These are phyloP conservation scores for Hydrozoanthus gracilis DNA, from an alignment of 92 coral and sea anemone genomes.

Conservation along the genomic window DNA sequence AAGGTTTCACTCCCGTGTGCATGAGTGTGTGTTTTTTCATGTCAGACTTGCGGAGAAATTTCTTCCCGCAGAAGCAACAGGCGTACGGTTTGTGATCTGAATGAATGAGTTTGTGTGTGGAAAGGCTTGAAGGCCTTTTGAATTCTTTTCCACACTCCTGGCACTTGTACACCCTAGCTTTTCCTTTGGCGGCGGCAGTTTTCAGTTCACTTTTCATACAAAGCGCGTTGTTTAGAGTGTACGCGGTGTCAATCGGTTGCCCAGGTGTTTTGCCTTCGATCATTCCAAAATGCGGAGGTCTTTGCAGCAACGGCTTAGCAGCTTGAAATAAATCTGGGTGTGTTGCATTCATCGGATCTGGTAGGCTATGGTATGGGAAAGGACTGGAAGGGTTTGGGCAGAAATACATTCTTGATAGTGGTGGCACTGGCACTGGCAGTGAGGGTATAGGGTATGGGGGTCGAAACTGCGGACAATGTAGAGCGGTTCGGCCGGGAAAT, in stretches of 20 bases:
- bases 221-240: not conserved
- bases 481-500: slow-evolving; percentile 38
- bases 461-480: slow-evolving; percentile 27
- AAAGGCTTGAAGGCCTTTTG: slow-evolving; percentile 88
- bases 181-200: slow-evolving; percentile 36
- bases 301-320: slow-evolving; percentile 29
- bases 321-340: slow-evolving; percentile 12
- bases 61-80: slow-evolving; percentile 82
- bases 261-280: slow-evolving; percentile 26
- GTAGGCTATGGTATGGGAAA: slow-evolving; percentile 8
- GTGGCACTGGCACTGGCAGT: slow-evolving; percentile 1
- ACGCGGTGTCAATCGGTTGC: slow-evolving; percentile 10
- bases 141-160: slow-evolving; percentile 89
- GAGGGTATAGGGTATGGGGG: slow-evolving; percentile 22
- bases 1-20: slow-evolving; percentile 94
- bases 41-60: slow-evolving; percentile 89
- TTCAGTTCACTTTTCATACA: slow-evolving; percentile 28
- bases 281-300: slow-evolving; percentile 36
- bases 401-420: slow-evolving; percentile 16
- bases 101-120: slow-evolving; percentile 87
- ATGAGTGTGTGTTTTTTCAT: slow-evolving; percentile 91
- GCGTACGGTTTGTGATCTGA: slow-evolving; percentile 91
- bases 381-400: slow-evolving; percentile 19
- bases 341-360: slow-evolving; percentile 7
- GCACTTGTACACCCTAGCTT: slow-evolving; percentile 73